These are phyloP conservation scores for Gorilla gorilla DNA, from an alignment of 2,113 vertebrate species.

Conservation along the genomic window DNA sequence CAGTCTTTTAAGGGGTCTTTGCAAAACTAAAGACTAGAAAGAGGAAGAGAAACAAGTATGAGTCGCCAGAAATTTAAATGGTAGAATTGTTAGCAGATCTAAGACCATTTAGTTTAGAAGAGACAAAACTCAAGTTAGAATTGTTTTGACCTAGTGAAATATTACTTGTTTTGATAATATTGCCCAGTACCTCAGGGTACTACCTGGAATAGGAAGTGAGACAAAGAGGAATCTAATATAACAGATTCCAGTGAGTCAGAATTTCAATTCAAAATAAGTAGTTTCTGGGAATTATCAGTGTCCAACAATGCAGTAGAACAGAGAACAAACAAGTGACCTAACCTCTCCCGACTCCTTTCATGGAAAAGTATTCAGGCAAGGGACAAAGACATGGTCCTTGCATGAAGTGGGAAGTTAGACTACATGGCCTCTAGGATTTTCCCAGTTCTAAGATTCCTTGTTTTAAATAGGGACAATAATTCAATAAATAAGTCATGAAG, in stretches of 20 bases:
- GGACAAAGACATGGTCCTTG: not conserved
- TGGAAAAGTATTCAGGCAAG: not conserved
- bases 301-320: not conserved
- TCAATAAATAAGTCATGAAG: not conserved
- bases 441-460: not conserved
- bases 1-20: not conserved
- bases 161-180: not conserved
- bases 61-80: not conserved
- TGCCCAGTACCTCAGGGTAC: not conserved
- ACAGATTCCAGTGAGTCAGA: not conserved
- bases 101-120: not conserved
- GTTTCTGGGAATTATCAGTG: not conserved
- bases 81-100: not conserved
- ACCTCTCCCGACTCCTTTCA: not conserved
- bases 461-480: not conserved
- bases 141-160: not conserved
- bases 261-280: not conserved
- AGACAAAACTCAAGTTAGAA: not conserved
- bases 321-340: not conserved
- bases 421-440: not conserved
- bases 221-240: not conserved
- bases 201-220: not conserved
- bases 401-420: rapidly evolving
- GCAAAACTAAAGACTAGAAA: not conserved
- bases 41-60: not conserved